Evolutionary conservation across 2,113 vertebrate genomes (phyloP), one percentile per base, ranked within the genome.

Genomic region (Piliocolobus tephrosceles): DNA sequence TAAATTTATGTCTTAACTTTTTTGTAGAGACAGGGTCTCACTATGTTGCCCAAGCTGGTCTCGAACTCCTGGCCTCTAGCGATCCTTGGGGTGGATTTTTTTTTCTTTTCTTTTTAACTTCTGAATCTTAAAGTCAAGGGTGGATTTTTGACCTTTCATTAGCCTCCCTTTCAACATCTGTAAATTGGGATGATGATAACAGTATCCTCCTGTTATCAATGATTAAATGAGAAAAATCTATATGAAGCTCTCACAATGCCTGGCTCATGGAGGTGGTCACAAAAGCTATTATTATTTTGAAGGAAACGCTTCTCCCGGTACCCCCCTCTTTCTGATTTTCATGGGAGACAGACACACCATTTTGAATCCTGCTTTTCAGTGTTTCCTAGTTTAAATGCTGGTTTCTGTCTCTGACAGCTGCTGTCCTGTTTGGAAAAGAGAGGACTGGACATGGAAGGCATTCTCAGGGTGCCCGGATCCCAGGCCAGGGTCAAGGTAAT

Each of bases 401-500:
- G 2, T 92, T 73, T 92, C 61, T 82, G 87, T 73, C 57, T 64
- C 32, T 66, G n/a, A 96, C 86, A 99, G 99, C 97, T 99, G 97
- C 98, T 99, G 90, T 99, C 99, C 2, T 99, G 99, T 98, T 98
- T 99, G 98, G 99, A 99, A 97, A 99, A 99, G 97, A 99, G 98
- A 93, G 99, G 99, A 14, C 98, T 99, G 0, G 99, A 99, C 94
- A 99, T 98, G 0, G 99, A 99, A 96, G 99, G 99, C 70, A 99
- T 99, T 95, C 98, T 99, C 84, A 98, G 99, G 97, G 99, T 99
- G 84, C 99, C 99, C 57, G 99, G 99, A 8, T 99, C 99, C 95
- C 99, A 99, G 98, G 98, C 99, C 81, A 99, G 99, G 96, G 99
- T 99, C 94, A 99, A 99, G 99, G 99, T 99, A 98, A 94, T 20